Conservation (phyloP, 2,888 invertebrate genomes). For the Incurvaria masculella region DNA sequence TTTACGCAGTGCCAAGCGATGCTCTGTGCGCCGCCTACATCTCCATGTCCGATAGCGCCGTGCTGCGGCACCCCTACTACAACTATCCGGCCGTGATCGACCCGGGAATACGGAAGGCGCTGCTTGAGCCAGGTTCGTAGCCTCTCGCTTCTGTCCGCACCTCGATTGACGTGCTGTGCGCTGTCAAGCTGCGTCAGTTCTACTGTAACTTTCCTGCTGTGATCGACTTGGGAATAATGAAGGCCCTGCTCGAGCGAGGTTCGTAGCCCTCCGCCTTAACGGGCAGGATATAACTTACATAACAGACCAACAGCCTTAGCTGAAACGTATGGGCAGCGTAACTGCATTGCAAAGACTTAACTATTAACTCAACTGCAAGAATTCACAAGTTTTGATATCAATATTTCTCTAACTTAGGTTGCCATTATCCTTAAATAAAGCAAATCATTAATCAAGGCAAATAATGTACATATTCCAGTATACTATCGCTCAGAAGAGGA, state of each 20-base stretch:
- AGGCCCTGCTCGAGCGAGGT: conserved; percentile 27
- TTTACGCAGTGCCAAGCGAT: conserved; percentile 31
- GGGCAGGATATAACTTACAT: too few relatives aligned
- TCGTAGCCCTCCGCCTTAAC: background rate
- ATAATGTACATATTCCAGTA: too few relatives aligned
- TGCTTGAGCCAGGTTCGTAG: conserved; percentile 23
- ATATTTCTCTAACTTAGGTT: too few relatives aligned
- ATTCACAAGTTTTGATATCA: too few relatives aligned
- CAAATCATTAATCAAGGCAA: too few relatives aligned
- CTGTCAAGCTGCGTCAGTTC: conserved; percentile 29
- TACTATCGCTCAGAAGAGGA: too few relatives aligned
- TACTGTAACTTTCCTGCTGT: conserved; percentile 37
- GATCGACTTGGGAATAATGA: conserved; percentile 32
- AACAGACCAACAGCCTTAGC: too few relatives aligned
- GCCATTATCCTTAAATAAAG: too few relatives aligned
- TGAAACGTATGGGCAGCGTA: too few relatives aligned
- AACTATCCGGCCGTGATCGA: conserved; percentile 35
- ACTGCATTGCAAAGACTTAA: too few relatives aligned
- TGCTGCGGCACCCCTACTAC: conserved; percentile 33
- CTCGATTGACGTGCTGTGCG: conserved; percentile 30
- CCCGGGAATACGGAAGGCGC: conserved; percentile 33
- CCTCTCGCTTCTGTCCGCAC: background rate
- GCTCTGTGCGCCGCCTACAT: conserved; percentile 34
- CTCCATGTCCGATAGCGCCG: conserved; percentile 28
- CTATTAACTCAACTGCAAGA: too few relatives aligned